Base-by-base conservation (phyloP, 2,888 invertebrate species). In the Rambutsinella grinnellia region DNA sequence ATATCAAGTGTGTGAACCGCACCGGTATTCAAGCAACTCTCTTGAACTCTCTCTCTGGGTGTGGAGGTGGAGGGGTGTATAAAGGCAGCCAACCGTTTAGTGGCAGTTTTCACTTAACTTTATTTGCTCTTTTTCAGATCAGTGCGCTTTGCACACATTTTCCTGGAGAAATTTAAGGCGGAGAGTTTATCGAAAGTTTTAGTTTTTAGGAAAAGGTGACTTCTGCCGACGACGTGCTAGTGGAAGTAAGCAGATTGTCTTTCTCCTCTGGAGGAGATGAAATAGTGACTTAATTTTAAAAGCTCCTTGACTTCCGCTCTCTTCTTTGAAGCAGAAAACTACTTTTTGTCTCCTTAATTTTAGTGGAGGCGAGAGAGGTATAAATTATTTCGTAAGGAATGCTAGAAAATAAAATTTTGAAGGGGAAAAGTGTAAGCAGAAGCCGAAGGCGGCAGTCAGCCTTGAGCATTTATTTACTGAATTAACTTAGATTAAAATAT, bases 251-350 rank as follows among this genome's bases (percentile, higher is more conserved):
- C 70, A 71, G 70, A 71, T 71, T 71, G 70, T 63, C 70, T 71
- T 58, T 46, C 70, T 71, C 57, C 62, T 27, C 5, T 36, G 36
- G 36, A 36, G 36, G 36, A 71, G 61, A 63, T 63, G 62, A 71
- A 71, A 71, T 62, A 63, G 61, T 63, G 70, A 63, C 70, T 71
- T 62, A 71, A 71, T 71, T 71, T 63, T 57, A 71, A 71, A 71
- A 36, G 36, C 36, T 36, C 6, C 36, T 36, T 36, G 5, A 36
- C 36, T 36, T 36, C 36, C 36, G 36, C 36, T 36, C 6, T 5
- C 70, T 47, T 28, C 24, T 53, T 56, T 46, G 47, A 49, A 49
- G 49, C 49, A 49, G 61, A 62, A 70, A 70, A 70, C 60, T 68
- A 44, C 51, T 58, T 53, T 36, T 36, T 36, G 13, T 36, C 5